Percentiles rank a stretch among this genome's conserved stretches.
Conservation (phyloP, 2,113 vertebrate species). For the Paradisaea rubra region DNA sequence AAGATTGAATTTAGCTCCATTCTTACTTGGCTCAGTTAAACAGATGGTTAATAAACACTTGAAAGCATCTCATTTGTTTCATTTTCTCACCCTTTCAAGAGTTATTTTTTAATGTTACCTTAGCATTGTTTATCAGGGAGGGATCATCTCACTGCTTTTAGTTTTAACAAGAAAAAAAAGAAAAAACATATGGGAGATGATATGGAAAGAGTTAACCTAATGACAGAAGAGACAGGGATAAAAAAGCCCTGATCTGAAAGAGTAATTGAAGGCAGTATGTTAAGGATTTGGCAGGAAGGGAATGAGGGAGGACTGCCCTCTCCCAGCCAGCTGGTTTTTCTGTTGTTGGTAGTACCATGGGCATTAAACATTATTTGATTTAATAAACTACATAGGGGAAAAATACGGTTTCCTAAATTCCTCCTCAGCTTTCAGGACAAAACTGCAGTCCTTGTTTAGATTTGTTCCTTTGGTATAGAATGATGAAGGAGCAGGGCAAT, state of each 20-base stretch:
- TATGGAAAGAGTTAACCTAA: background rate
- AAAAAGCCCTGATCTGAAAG: background rate
- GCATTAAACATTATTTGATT: background rate
- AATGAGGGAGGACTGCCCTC: background rate
- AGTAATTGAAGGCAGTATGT: background rate
- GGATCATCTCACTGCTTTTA: background rate
- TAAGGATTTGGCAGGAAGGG: background rate
- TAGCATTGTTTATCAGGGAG: background rate
- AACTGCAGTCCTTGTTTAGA: background rate
- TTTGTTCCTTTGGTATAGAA: background rate
- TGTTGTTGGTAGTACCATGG: background rate
- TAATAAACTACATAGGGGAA: background rate
- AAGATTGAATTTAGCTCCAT: background rate
- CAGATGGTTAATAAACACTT: background rate
- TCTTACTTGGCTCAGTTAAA: background rate
- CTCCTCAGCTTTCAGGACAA: background rate
- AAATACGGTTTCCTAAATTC: background rate
- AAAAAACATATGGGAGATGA: background rate
- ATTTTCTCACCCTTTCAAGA: background rate
- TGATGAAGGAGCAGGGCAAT: background rate
- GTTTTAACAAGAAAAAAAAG: background rate
- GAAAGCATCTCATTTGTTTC: background rate
- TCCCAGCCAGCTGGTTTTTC: background rate
- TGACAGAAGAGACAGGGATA: background rate
- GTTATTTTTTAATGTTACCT: background rate